These are phyloP conservation scores for Mobula birostris DNA, from an alignment of 2,113 vertebrate species.

Conservation along the genomic window DNA sequence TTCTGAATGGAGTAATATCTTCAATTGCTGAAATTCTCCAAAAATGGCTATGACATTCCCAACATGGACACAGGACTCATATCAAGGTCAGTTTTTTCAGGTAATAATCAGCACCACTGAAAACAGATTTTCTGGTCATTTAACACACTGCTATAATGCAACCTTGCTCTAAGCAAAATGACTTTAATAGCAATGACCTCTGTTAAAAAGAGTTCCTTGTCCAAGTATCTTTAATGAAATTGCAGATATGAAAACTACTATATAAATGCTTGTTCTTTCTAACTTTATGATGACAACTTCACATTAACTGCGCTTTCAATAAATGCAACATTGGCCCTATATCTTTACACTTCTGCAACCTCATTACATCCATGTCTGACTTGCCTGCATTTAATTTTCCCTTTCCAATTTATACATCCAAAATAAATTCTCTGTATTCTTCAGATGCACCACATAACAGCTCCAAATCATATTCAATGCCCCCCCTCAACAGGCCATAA, in stretches of 20 bases:
- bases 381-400: background rate
- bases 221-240: background rate
- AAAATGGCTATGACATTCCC: background rate
- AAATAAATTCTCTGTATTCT: background rate
- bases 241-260: background rate
- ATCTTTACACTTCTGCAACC: background rate
- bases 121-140: background rate
- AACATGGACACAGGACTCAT: no score
- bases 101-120: background rate
- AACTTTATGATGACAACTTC: background rate
- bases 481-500: background rate
- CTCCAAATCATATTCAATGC: background rate
- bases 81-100: background rate
- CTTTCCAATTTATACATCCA: background rate
- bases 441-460: background rate
- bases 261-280: background rate
- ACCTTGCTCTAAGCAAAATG: background rate
- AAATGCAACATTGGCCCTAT: background rate
- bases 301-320: background rate
- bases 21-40: background rate
- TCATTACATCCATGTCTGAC: background rate
- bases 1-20: background rate
- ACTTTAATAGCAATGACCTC: background rate
- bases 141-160: background rate
- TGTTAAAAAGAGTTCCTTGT: background rate